Evolutionary conservation across 2,113 vertebrate species (phyloP).

Genomic region (Anguilla japonica): DNA sequence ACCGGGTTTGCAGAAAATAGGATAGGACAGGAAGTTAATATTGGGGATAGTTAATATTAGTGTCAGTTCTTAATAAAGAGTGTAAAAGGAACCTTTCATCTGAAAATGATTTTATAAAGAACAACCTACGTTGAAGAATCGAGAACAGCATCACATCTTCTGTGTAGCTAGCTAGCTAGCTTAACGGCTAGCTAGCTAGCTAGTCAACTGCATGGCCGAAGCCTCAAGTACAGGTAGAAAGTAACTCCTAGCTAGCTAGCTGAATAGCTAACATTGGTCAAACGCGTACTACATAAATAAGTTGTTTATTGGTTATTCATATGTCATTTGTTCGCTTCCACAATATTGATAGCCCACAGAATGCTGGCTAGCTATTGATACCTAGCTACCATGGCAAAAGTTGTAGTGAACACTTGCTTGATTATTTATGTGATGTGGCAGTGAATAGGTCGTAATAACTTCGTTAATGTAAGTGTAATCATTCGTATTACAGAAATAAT

Average conservation of each 20-base stretch:
- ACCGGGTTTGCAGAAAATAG: background rate
- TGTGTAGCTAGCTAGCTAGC: background rate
- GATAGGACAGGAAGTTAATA: background rate
- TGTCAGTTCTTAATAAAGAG: background rate
- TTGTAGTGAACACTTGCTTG: background rate
- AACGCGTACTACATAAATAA: background rate
- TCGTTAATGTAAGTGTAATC: too few relatives aligned
- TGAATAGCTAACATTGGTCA: background rate
- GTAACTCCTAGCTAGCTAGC: conserved; percentile 2
- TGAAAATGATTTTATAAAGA: background rate
- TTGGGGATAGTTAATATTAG: background rate
- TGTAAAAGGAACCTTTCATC: background rate
- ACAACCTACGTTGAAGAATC: background rate
- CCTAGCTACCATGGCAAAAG: background rate
- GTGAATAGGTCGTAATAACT: background rate
- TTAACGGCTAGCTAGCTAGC: background rate
- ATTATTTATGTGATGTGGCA: background rate
- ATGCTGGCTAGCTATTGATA: background rate
- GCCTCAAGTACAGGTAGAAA: conserved; percentile 42
- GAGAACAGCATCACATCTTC: background rate
- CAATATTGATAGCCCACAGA: background rate
- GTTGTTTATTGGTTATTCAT: background rate
- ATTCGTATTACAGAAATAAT: too few relatives aligned
- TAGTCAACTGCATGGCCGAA: conserved; percentile 45
- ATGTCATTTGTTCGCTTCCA: too few relatives aligned